A percentile compares a stretch with the other conserved stretches of the same genome.
These are phyloP conservation scores for Microcaecilia unicolor DNA, from an alignment of 2,797 vertebrate species.

Conservation along the genomic window DNA sequence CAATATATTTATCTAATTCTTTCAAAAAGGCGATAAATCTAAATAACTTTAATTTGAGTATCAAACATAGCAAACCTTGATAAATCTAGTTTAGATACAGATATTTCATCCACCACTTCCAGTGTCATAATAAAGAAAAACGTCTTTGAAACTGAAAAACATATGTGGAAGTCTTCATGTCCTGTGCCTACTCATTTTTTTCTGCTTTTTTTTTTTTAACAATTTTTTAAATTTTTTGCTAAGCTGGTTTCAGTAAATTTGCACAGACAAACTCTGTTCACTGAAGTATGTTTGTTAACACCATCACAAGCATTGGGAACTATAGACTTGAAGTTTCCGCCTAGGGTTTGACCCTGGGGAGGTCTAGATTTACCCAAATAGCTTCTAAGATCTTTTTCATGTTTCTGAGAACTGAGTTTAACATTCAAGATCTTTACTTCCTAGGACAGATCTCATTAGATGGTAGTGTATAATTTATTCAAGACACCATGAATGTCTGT, in stretches of 20 bases:
- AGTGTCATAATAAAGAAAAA: no score
- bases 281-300: background rate
- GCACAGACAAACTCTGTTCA: conserved; percentile 5
- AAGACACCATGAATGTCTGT: conserved; percentile 46
- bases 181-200: background rate
- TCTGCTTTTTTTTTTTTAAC: background rate
- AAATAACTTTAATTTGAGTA: no score
- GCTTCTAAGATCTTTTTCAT: conserved; percentile 27
- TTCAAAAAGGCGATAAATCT: no score
- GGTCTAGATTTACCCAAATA: conserved; percentile 25
- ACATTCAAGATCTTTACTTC: conserved; percentile 37
- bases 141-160: background rate
- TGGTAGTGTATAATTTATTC: conserved; percentile 52
- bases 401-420: conserved; percentile 24
- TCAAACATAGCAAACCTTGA: no score
- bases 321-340: background rate
- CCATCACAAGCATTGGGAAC: background rate
- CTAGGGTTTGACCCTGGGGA: background rate
- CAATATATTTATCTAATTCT: background rate
- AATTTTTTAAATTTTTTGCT: no score
- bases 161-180: background rate
- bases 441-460: conserved; percentile 44
- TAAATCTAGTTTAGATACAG: background rate
- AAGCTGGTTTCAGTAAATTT: no score
- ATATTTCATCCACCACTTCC: background rate